Conservation (phyloP, 2,113 vertebrate species). For the Anthoscopus minutus region DNA sequence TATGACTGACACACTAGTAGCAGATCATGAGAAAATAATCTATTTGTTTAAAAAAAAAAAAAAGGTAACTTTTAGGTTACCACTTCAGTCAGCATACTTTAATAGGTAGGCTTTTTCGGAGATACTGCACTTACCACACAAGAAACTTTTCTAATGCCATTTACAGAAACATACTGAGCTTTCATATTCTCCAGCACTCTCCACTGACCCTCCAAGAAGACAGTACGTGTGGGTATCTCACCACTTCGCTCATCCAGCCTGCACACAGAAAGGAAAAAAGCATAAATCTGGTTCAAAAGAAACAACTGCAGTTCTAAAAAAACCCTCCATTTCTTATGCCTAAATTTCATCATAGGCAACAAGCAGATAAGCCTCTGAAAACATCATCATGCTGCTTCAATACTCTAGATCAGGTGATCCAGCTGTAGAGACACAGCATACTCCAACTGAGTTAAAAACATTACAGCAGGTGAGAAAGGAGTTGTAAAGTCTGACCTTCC, state of each 20-base stretch:
- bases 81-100: background rate
- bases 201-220: conserved; percentile 87
- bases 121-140: conserved; percentile 83
- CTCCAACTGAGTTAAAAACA: background rate
- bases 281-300: background rate
- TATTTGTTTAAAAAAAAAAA: background rate
- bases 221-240: conserved; percentile 72
- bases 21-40: background rate
- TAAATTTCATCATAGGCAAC: background rate
- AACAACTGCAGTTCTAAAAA: background rate
- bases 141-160: conserved; percentile 93
- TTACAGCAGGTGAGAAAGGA: background rate
- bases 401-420: background rate
- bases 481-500: background rate
- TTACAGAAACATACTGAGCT: conserved; percentile 92
- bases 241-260: conserved; percentile 85
- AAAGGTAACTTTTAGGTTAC: background rate
- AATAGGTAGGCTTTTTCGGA: background rate
- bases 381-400: background rate
- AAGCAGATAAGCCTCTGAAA: background rate
- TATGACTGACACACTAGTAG: background rate
- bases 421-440: background rate
- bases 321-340: background rate
- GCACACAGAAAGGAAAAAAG: background rate
- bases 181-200: conserved; percentile 94